Evolutionary conservation across 2,797 vertebrate genomes (phyloP).

Genomic region (Sebastes glaucus): DNA sequence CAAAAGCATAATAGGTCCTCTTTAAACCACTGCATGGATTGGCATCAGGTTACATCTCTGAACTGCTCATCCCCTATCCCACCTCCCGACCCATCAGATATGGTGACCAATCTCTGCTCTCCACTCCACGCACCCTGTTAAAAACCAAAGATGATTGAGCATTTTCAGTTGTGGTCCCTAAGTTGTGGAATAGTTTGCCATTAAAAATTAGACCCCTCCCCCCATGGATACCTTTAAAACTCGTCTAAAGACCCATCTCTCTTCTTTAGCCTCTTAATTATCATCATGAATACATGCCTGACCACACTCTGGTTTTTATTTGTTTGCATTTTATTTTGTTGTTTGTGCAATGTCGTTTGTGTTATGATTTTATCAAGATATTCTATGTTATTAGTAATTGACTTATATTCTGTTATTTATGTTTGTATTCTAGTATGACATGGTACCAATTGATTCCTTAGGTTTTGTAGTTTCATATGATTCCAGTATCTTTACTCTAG

Average conservation of each 20-base stretch:
- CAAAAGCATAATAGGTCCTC: too few species aligned
- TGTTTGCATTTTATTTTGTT: neutral
- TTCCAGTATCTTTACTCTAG: too few species aligned
- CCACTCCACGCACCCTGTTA: neutral
- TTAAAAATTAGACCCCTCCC: too few species aligned
- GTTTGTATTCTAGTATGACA: neutral
- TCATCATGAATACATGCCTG: neutral
- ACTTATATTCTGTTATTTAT: neutral
- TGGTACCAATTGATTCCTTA: too few species aligned
- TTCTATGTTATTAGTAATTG: neutral
- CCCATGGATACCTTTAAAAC: too few species aligned
- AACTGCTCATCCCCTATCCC: neutral
- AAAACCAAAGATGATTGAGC: neutral
- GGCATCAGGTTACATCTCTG: neutral
- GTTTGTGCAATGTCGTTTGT: neutral
- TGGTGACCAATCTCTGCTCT: neutral
- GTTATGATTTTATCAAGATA: neutral
- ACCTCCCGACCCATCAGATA: neutral
- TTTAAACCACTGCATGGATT: neutral
- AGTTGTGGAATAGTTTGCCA: neutral
- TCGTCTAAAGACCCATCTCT: too few species aligned
- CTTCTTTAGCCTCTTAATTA: neutral
- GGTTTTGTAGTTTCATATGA: too few species aligned
- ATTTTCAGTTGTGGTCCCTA: neutral
- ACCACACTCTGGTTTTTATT: neutral